These are phyloP conservation scores for Coptodon rendalli DNA, from an alignment of 2,113 vertebrate species.

Conservation along the genomic window DNA sequence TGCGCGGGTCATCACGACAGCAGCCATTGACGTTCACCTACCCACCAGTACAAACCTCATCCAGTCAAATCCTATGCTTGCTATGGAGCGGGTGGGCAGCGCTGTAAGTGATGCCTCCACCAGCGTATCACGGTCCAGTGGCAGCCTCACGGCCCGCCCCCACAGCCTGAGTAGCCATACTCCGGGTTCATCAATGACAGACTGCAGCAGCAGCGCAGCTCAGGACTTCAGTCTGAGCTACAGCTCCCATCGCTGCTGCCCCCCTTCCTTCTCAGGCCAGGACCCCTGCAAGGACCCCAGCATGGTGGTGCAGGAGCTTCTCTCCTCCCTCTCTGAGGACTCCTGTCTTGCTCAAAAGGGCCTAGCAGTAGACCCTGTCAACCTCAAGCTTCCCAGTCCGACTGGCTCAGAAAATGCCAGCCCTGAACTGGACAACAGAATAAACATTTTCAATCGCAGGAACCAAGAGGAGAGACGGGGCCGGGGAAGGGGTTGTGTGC, in stretches of 20 bases:
- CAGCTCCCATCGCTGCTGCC: slow-evolving; percentile 35
- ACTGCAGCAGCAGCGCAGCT: slow-evolving; percentile 73
- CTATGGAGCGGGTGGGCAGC: slow-evolving; percentile 61
- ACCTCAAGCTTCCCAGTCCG: slow-evolving; percentile 76
- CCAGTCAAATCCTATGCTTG: slow-evolving; percentile 75
- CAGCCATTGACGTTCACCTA: slow-evolving; percentile 85
- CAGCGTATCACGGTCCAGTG: slow-evolving; percentile 67
- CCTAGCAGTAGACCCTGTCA: slow-evolving; percentile 75
- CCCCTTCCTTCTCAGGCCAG: slow-evolving; percentile 34
- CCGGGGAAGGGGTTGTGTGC: slow-evolving; percentile 29
- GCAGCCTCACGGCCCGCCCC: slow-evolving; percentile 72
- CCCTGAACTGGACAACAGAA: slow-evolving; percentile 73
- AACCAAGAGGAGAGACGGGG: slow-evolving; percentile 77
- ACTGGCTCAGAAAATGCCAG: slow-evolving; percentile 68
- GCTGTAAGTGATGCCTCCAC: slow-evolving; percentile 68
- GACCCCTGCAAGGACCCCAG: slow-evolving; percentile 43
- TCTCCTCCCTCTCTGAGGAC: slow-evolving; percentile 82
- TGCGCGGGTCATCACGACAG: slow-evolving; percentile 78
- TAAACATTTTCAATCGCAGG: slow-evolving; percentile 78
- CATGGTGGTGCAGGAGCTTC: slow-evolving; percentile 77
- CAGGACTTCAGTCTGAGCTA: slow-evolving; percentile 61
- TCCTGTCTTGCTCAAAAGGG: slow-evolving; percentile 76
- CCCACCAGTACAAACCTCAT: slow-evolving; percentile 67
- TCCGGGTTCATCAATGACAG: slow-evolving; percentile 74
- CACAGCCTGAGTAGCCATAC: slow-evolving; percentile 81